Conservation (phyloP, 2,113 vertebrate species). For the Lamprologus ornatipinnis region DNA sequence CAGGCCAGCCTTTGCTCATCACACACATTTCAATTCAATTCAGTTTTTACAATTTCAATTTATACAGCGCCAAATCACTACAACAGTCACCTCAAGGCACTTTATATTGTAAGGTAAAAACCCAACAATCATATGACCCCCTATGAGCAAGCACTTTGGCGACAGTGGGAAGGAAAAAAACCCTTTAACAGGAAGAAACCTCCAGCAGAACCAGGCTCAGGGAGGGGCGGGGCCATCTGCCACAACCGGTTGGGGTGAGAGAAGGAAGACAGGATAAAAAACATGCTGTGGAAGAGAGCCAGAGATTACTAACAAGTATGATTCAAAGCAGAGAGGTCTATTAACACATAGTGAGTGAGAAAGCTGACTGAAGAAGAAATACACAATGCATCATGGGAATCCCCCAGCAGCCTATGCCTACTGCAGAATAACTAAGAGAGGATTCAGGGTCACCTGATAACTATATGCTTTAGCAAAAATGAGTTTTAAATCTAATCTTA, state of each 20-base stretch:
- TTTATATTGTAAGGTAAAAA: background rate
- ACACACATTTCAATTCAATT: background rate
- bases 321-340: background rate
- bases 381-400: background rate
- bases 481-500: background rate
- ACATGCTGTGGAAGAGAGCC: background rate
- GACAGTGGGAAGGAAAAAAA: background rate
- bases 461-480: background rate
- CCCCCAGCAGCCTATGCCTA: background rate
- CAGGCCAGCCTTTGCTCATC: background rate
- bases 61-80: background rate
- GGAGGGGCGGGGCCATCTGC: background rate
- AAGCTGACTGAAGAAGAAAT: background rate
- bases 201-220: background rate
- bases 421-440: background rate
- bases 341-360: background rate
- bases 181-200: background rate
- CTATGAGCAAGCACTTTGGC: background rate
- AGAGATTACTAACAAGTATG: background rate
- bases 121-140: background rate
- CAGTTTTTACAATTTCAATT: background rate
- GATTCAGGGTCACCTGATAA: background rate
- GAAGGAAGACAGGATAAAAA: background rate
- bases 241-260: rapidly evolving
- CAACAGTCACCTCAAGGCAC: background rate